Evolutionary conservation across 2,888 invertebrate genomes (phyloP), one percentile per base, ranked within the genome.

Genomic region (Platycheirus rosarum): DNA sequence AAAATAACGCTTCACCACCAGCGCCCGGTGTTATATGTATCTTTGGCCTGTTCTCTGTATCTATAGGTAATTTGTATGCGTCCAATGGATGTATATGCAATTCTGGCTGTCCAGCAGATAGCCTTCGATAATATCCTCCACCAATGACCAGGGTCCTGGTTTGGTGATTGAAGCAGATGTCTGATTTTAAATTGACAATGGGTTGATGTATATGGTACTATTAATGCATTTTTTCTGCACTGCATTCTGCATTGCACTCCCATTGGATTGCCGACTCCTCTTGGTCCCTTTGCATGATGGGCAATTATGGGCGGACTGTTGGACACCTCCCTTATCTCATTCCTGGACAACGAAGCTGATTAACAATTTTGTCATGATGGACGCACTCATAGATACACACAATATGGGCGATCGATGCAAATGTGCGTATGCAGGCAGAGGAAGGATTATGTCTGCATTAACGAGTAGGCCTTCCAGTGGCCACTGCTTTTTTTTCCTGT

Each of bases 1-100:
- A 80, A 80, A 80, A 80, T 80, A 80, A 80, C 80, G 80, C 70
- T 80, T 76, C 76, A 60, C 46, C 55, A 18, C 60, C 37, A 57
- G 42, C 18, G 75, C 11, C 23, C 65, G 75, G 51, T 63, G 46
- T 49, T 60, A 46, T 75, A 26, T 68, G 51, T 29, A 29, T 49
- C 29, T 7, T 32, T 40, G n/a, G 23, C 57, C 3, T 2, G 7
- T 48, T 48, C 9, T 73, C 9, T 65, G 49, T 78, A 71, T 60
- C 60, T 32, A 37, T 60, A 44, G 55, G 29, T 42, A 60, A 53
- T 42, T 63, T 68, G 26, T 57, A 51, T 35, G 55, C 68, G 42
- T 74, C 62, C 55, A 68, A 37, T 69, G 42, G 11, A 37, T 35
- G 73, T 40, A 73, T 53, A 46, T 69, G 23, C 20, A 55, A 65